Percentiles rank a stretch among this genome's conserved stretches.
These are phyloP conservation scores for Calephelis perditalis DNA, from an alignment of 2,888 invertebrate genomes.

Conservation along the genomic window DNA sequence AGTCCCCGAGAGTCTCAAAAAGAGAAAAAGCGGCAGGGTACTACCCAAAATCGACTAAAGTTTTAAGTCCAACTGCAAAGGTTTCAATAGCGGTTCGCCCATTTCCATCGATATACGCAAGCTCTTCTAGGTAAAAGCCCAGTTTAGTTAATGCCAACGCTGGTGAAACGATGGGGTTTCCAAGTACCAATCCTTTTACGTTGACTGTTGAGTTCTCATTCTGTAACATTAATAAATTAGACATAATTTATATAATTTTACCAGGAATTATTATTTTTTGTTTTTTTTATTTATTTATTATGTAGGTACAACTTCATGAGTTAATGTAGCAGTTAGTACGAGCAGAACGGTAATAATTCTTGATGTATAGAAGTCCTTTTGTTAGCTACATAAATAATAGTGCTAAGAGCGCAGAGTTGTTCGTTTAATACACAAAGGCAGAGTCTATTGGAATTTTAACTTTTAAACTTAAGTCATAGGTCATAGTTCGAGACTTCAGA, in stretches of 20 bases:
- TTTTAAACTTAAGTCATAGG: too few relatives aligned
- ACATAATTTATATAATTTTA: background rate
- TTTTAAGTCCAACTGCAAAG: conserved; percentile 68
- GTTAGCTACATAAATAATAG: too few relatives aligned
- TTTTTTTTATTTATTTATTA: too few relatives aligned
- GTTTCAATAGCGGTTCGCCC: conserved; percentile 78
- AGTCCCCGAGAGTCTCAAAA: conserved; percentile 79
- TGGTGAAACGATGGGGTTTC: conserved; percentile 92
- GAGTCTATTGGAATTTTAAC: too few relatives aligned
- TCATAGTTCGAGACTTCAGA: too few relatives aligned
- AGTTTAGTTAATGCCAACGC: conserved; percentile 52
- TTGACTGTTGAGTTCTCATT: conserved; percentile 76
- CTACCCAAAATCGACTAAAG: conserved; percentile 65
- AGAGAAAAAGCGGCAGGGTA: conserved; percentile 79
- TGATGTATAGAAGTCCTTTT: too few relatives aligned
- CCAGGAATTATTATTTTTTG: too few relatives aligned
- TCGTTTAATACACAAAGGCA: too few relatives aligned
- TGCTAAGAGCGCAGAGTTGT: too few relatives aligned
- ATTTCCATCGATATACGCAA: conserved; percentile 81
- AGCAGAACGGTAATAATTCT: too few relatives aligned
- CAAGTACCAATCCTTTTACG: conserved; percentile 86
- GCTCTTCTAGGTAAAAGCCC: conserved; percentile 63
- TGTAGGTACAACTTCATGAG: too few relatives aligned
- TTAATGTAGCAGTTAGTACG: too few relatives aligned
- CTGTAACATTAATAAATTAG: conserved; percentile 31